Evolutionary conservation across 2,888 invertebrate genomes (phyloP).

Genomic region (Empis stercorea): DNA sequence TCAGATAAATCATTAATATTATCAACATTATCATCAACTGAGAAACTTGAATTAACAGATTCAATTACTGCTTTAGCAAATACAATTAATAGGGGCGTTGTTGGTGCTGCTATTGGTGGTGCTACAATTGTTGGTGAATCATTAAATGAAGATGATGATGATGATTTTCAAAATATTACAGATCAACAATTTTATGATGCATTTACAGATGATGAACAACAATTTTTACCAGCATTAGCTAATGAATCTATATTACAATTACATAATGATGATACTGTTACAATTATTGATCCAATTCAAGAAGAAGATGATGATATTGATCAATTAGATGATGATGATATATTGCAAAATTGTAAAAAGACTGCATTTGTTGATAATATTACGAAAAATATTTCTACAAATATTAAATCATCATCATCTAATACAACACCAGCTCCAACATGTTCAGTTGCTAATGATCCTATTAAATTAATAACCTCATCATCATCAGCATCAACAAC

Average conservation of each 20-base stretch:
- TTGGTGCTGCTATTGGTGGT: background rate
- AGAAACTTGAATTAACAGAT: background rate
- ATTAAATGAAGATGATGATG: slow-evolving; percentile 4
- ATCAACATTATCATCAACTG: background rate
- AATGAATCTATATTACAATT: too few relatives aligned
- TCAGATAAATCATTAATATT: slow-evolving; percentile 3
- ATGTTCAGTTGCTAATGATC: too few relatives aligned
- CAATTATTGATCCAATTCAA: slow-evolving; percentile 2
- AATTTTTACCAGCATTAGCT: too few relatives aligned
- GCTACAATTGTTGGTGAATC: background rate
- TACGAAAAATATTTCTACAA: background rate
- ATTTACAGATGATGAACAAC: too few relatives aligned
- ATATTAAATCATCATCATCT: background rate
- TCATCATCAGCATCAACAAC: background rate
- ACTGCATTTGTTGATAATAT: background rate
- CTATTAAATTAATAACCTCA: too few relatives aligned
- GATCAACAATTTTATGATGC: too few relatives aligned
- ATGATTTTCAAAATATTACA: background rate
- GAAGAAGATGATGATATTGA: slow-evolving; percentile 6
- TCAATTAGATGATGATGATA: slow-evolving; percentile 4
- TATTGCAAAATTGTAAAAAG: background rate
- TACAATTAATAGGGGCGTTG: background rate
- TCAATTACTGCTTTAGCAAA: background rate
- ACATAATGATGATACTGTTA: background rate
- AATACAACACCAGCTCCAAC: too few relatives aligned